A percentile compares a stretch with the other conserved stretches of the same genome.
Conservation (phyloP, 2,113 vertebrate species). For the Carassius gibelio region DNA sequence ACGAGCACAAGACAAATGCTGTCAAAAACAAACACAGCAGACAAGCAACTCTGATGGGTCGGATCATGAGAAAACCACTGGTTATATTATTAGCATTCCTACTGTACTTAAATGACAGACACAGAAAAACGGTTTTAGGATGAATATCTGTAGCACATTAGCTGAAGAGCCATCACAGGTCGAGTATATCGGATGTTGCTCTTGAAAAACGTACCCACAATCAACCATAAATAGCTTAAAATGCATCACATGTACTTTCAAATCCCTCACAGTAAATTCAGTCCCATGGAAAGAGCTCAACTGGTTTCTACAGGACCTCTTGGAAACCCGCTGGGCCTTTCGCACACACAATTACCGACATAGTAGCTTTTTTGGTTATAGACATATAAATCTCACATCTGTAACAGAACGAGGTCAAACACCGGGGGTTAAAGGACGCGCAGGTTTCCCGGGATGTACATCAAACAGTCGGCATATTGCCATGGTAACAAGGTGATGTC, state of each 20-base stretch:
- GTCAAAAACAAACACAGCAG: background rate
- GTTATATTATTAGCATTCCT: background rate
- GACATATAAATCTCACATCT: background rate
- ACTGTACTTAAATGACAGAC: background rate
- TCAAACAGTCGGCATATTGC: background rate
- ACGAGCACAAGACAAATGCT: background rate
- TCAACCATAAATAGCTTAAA: background rate
- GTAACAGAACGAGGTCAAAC: conserved; percentile 6
- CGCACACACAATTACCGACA: background rate
- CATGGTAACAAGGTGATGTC: background rate
- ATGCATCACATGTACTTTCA: background rate
- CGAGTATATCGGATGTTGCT: background rate
- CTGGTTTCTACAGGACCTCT: background rate
- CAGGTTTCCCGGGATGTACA: background rate
- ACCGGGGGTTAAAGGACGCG: background rate
- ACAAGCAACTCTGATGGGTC: background rate
- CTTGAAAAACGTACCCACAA: background rate
- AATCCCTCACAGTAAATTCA: conserved; percentile 13
- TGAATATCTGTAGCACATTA: background rate
- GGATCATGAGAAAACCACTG: background rate
- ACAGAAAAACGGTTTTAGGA: background rate
- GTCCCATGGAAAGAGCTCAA: background rate
- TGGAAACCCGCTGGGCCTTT: background rate
- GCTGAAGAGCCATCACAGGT: background rate
- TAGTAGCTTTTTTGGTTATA: conserved; percentile 1